These are phyloP conservation scores for Paraescarpia echinospica DNA, from an alignment of 1,140 invertebrate species.

Conservation along the genomic window DNA sequence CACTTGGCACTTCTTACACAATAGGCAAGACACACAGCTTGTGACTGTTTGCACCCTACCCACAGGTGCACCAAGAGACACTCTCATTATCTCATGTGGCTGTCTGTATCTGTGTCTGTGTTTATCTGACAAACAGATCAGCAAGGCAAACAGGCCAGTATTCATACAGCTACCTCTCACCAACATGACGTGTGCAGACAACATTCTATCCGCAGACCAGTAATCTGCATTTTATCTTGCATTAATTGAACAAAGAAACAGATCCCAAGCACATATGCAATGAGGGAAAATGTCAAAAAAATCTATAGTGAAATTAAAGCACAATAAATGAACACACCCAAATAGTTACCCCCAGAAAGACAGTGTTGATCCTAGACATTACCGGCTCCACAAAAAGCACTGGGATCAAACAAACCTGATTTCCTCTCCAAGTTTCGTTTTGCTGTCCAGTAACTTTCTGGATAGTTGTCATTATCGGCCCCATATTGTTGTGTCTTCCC, in stretches of 20 bases:
- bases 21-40: not conserved
- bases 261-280: not conserved
- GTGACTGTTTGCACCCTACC: not conserved
- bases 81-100: not conserved
- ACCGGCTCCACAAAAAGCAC: not conserved
- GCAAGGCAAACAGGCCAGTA: not conserved
- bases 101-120: not conserved
- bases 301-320: not conserved
- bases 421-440: not conserved
- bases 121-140: not conserved
- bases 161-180: not conserved
- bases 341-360: not conserved
- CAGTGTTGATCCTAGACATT: not conserved
- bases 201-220: not conserved
- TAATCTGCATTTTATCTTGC: not conserved
- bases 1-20: not conserved
- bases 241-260: not conserved
- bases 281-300: not conserved
- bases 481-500: not conserved
- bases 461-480: not conserved
- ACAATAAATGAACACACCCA: not conserved
- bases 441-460: not conserved
- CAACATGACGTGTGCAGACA: not conserved
- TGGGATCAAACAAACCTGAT: not conserved
- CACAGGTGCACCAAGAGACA: not conserved